These are phyloP conservation scores for Heteractis magnifica DNA, from an alignment of 92 coral and sea anemone genomes.

Conservation along the genomic window DNA sequence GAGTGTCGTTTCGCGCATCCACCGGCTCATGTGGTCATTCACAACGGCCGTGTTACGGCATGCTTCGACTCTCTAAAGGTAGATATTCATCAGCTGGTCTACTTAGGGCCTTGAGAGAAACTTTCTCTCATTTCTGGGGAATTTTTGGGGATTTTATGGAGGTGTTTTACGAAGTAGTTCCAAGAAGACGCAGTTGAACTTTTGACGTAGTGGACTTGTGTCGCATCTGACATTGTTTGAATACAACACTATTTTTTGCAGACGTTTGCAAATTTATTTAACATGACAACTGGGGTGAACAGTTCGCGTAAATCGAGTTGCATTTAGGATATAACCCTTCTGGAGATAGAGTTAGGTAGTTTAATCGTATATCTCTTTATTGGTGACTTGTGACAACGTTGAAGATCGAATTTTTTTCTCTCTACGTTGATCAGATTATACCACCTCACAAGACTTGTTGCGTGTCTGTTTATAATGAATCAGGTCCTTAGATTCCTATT, in stretches of 20 bases:
- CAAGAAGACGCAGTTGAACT: conserved; percentile 33
- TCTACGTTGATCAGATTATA: conserved; percentile 7
- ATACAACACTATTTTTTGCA: conserved; percentile 42
- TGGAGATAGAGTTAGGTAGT: neutral
- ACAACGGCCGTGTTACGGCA: conserved; percentile 98
- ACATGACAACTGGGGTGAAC: conserved; percentile 25
- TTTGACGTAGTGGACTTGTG: conserved; percentile 48
- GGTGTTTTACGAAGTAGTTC: conserved; percentile 12
- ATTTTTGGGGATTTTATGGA: neutral
- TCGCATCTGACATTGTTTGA: conserved; percentile 44
- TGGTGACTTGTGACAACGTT: conserved; percentile 11
- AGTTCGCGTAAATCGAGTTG: conserved; percentile 20
- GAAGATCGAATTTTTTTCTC: neutral
- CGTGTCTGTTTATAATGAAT: conserved; percentile 50
- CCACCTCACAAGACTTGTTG: conserved; percentile 58
- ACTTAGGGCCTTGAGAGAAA: neutral
- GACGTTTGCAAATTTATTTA: conserved; percentile 41
- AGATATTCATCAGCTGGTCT: conserved; percentile 17
- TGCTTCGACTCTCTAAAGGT: conserved; percentile 99
- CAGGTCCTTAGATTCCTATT: conserved; percentile 17
- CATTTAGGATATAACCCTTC: neutral
- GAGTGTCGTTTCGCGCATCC: conserved; percentile 99
- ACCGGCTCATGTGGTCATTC: conserved; percentile 90
- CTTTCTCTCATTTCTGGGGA: conserved; percentile 4
- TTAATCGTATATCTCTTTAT: conserved; percentile 8